A percentile compares a stretch with the other conserved stretches of the same genome.
phyloP scores from a whole-genome alignment of 2,888 invertebrate genomes.

The Celastrina argiolus region DNA sequence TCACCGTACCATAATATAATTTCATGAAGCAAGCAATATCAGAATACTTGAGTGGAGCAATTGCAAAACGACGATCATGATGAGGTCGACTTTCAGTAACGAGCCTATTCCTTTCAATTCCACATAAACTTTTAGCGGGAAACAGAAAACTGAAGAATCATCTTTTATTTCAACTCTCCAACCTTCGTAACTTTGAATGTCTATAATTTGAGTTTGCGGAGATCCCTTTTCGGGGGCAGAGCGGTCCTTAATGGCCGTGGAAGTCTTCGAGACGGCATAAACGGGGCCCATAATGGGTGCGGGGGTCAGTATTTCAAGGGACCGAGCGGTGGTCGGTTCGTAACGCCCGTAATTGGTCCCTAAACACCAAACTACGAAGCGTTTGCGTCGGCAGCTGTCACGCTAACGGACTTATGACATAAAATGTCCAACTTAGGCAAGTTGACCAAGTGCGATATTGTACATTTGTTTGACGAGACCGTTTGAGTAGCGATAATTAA shows the following conservation, averaged over 20 bases:
- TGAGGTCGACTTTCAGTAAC: neutral
- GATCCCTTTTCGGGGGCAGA: constrained; percentile 45
- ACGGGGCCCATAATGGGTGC: constrained; percentile 63
- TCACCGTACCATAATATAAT: neutral
- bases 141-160: constrained; percentile 5
- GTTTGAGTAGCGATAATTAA: neutral
- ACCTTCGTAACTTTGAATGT: constrained; percentile 26
- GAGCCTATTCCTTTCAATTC: constrained; percentile 11
- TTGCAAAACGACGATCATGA: neutral
- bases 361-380: constrained; percentile 42
- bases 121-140: neutral
- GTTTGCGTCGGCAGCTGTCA: constrained; percentile 31
- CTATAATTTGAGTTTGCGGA: constrained; percentile 30
- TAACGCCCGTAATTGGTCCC: constrained; percentile 61
- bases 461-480: neutral
- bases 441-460: neutral
- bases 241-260: constrained; percentile 55
- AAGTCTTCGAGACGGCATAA: constrained; percentile 55
- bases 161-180: constrained; percentile 21
- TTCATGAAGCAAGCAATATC: neutral
- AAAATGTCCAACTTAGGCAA: constrained; percentile 13
- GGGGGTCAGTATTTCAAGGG: constrained; percentile 67
- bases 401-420: constrained; percentile 29
- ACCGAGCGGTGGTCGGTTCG: constrained; percentile 42
- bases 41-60: neutral